These are phyloP conservation scores for Telenomus remus DNA, from an alignment of 1,140 invertebrate genomes.

Conservation along the genomic window DNA sequence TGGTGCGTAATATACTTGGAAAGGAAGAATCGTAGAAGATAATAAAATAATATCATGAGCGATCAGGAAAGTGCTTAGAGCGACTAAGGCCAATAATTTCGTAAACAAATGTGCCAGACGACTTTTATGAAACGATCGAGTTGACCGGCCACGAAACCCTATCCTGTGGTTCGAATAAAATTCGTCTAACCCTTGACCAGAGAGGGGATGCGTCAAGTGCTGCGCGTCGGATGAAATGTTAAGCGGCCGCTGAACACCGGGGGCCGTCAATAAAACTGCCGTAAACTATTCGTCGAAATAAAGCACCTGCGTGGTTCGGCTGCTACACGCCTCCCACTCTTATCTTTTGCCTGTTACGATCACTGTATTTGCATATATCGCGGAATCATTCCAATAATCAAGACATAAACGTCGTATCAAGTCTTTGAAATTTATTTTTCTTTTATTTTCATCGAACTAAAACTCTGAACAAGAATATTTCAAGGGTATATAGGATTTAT, in stretches of 20 bases:
- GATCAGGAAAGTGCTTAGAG: slow-evolving; percentile 49
- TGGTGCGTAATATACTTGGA: slow-evolving; percentile 50
- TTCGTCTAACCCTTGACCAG: slow-evolving; percentile 56
- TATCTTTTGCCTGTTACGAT: too few relatives aligned
- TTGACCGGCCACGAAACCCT: slow-evolving; percentile 53
- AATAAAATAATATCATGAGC: slow-evolving; percentile 67
- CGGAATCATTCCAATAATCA: too few relatives aligned
- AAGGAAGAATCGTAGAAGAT: slow-evolving; percentile 56
- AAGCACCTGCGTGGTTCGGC: slow-evolving; percentile 63
- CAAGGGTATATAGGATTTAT: too few relatives aligned
- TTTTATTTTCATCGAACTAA: not conserved
- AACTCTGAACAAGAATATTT: too few relatives aligned
- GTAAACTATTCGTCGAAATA: slow-evolving; percentile 64
- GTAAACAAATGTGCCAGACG: slow-evolving; percentile 71
- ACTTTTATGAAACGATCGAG: slow-evolving; percentile 69
- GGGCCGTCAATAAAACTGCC: slow-evolving; percentile 68
- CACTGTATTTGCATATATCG: too few relatives aligned
- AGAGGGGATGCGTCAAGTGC: slow-evolving; percentile 33
- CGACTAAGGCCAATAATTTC: slow-evolving; percentile 63
- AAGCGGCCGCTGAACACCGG: slow-evolving; percentile 67
- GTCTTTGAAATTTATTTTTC: not conserved
- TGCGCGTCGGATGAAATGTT: slow-evolving; percentile 70
- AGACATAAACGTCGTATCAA: not conserved
- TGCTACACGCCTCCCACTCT: not conserved
- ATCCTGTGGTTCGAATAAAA: slow-evolving; percentile 61